Evolutionary conservation across 2,888 invertebrate genomes (phyloP), one percentile per base, ranked within the genome.

Genomic region (Trissolcus japonicus): DNA sequence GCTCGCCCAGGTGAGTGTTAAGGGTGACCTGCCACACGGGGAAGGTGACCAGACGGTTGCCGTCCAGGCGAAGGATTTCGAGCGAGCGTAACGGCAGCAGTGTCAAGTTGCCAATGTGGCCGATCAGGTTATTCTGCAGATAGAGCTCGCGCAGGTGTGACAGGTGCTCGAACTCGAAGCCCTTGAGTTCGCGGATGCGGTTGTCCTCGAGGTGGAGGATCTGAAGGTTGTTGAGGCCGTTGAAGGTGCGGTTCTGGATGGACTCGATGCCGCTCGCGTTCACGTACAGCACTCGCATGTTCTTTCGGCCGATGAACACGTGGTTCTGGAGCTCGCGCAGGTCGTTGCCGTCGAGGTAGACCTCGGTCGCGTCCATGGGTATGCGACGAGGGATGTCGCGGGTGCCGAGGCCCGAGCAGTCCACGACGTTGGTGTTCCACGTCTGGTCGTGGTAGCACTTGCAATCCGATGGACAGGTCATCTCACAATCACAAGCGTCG

Each of bases 401-500:
- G 84, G 95, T 93, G 85, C 93, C 91, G 89, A 95, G 94, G 14
- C 94, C 93, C 81, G 96, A 95, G 89, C 97, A 97, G 88, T 97
- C 97, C 55, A 97, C 96, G 50, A 96, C 95, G 89, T 96, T 97
- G 62, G 96, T 96, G 83, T 94, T 94, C 96, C 97, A 98, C 79
- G 95, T 94, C 88, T 96, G 95, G 87, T 98, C 98, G 89, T 97
- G 96, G 90, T 96, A 98, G 89, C 98, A 98, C 82, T 95, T 94
- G 91, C 98, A 98, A 85, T 96, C 96, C 83, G 93, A 93, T 40
- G 98, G 98, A 87, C 98, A 98, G 79, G 95, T 96, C 95, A 97
- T 96, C 91, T 98, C 96, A 90, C 98, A 98, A 90, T 98, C 98
- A 90, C 98, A 98, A 78, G 96, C 96, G 87, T 97, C 97, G 88